phyloP scores from a whole-genome alignment of 2,797 vertebrate species.

The Microtus obscurus region DNA sequence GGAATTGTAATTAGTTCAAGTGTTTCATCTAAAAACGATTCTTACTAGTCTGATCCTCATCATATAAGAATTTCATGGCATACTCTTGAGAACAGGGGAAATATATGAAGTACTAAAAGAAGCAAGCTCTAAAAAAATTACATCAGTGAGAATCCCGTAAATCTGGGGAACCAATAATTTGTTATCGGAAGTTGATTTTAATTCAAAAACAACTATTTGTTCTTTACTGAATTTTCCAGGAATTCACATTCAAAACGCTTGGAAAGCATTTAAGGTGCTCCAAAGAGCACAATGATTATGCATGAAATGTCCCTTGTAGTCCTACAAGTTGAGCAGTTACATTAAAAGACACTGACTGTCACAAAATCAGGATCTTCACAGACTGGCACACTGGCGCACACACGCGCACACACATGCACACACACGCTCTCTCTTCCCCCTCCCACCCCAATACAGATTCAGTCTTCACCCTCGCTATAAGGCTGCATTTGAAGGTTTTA shows the following conservation, averaged over 20 bases:
- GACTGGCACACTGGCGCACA: slow-evolving; percentile 58
- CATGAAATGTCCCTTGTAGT: slow-evolving; percentile 87
- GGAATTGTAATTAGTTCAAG: slow-evolving; percentile 78
- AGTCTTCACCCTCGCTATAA: slow-evolving; percentile 87
- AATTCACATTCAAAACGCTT: slow-evolving; percentile 80
- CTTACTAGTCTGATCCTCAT: slow-evolving; percentile 77
- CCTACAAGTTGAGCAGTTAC: slow-evolving; percentile 85
- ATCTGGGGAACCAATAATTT: slow-evolving; percentile 73
- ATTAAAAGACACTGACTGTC: slow-evolving; percentile 86
- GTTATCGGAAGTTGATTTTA: slow-evolving; percentile 74
- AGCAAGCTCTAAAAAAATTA: slow-evolving; percentile 66
- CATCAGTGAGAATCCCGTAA: slow-evolving; percentile 35
- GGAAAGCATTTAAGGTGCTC: slow-evolving; percentile 78
- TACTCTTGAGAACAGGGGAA: slow-evolving; percentile 18
- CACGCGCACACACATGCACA: slow-evolving; percentile 1
- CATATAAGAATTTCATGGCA: slow-evolving; percentile 65
- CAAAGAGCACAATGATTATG: slow-evolving; percentile 84
- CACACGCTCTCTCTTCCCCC: not conserved
- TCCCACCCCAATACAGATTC: slow-evolving; percentile 55
- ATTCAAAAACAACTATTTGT: slow-evolving; percentile 63
- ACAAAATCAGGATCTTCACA: slow-evolving; percentile 88
- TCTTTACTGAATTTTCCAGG: slow-evolving; percentile 67
- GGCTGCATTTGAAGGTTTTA: slow-evolving; percentile 87
- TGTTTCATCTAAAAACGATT: slow-evolving; percentile 62
- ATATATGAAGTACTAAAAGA: slow-evolving; percentile 70